Percentiles rank a stretch among this genome's conserved stretches.
These are phyloP conservation scores for Casuarius casuarius DNA, from an alignment of 2,113 vertebrate species.

Conservation along the genomic window DNA sequence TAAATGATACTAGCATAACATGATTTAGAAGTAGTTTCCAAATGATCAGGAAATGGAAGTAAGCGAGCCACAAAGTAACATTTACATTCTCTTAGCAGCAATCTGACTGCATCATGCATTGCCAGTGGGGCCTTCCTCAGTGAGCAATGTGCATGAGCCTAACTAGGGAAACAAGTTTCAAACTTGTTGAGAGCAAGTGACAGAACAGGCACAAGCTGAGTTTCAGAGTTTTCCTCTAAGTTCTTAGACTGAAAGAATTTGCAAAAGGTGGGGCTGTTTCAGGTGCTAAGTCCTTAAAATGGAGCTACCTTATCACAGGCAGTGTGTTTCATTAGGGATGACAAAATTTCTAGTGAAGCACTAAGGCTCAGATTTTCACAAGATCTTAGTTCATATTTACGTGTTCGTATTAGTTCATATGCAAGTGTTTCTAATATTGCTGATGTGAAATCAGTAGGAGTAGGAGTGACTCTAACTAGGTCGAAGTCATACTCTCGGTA, in stretches of 20 bases:
- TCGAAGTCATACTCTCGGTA: background rate
- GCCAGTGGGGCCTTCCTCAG: background rate
- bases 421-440: background rate
- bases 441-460: background rate
- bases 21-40: background rate
- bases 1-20: background rate
- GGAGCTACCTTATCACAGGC: background rate
- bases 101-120: background rate
- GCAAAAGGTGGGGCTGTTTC: background rate
- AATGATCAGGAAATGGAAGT: background rate
- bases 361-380: background rate
- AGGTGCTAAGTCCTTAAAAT: background rate
- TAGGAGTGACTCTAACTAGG: background rate
- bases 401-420: background rate
- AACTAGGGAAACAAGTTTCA: background rate
- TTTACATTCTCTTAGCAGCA: fast-evolving
- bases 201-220: fast-evolving
- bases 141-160: background rate
- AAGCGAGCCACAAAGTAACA: background rate
- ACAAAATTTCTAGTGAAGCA: background rate
- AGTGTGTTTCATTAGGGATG: background rate
- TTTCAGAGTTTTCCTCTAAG: background rate
- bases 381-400: background rate
- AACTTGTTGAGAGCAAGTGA: background rate
- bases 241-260: fast-evolving